phyloP scores from a whole-genome alignment of 2,888 invertebrate genomes.

The Callimorpha dominula region DNA sequence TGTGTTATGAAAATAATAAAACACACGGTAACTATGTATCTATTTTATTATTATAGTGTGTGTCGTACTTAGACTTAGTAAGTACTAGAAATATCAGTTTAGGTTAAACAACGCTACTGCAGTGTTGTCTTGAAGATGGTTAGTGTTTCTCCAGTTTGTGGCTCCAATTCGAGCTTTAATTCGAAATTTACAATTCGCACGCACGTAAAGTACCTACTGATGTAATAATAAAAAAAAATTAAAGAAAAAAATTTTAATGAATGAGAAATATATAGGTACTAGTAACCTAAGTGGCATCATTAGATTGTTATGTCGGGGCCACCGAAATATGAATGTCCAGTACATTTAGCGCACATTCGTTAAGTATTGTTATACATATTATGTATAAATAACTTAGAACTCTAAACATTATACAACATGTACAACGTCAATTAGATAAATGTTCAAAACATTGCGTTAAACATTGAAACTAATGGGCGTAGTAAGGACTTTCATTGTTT shows the following conservation, averaged over 20 bases:
- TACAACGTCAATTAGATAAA: not conserved
- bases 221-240: not conserved
- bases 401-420: not conserved
- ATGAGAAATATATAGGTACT: too few species aligned
- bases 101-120: not conserved
- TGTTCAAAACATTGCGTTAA: slow-evolving; percentile 8
- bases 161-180: not conserved
- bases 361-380: not conserved
- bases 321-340: too few species aligned
- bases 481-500: slow-evolving; percentile 51
- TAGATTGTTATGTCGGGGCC: too few species aligned
- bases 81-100: not conserved
- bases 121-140: not conserved
- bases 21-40: too few species aligned
- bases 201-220: not conserved
- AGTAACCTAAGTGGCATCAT: too few species aligned
- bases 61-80: too few species aligned
- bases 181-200: too few species aligned
- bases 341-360: not conserved
- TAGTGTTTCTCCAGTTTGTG: too few species aligned
- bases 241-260: not conserved
- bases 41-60: too few species aligned
- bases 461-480: slow-evolving; percentile 36
- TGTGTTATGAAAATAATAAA: too few species aligned
- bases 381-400: too few species aligned